Conservation (phyloP, 2,888 invertebrate species). For the Hipparchia sbordonii region DNA sequence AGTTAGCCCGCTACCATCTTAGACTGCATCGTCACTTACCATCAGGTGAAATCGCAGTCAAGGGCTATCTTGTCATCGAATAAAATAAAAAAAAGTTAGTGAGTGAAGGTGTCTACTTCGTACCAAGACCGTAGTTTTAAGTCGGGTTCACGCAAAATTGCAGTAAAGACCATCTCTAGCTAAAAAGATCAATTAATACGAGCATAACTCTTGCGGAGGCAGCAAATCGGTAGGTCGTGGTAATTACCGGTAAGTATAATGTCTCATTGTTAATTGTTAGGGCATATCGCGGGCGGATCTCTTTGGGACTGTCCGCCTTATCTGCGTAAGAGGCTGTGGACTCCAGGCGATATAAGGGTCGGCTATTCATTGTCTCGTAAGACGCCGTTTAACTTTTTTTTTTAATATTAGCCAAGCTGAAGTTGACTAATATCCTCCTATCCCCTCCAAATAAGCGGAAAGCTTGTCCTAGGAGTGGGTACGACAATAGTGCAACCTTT, state of each 20-base stretch:
- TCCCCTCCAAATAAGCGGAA: no score
- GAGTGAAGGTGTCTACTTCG: no score
- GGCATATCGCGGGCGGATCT: constrained; percentile 77
- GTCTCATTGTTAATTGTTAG: constrained; percentile 83
- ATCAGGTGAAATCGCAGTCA: no score
- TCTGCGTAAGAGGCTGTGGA: constrained; percentile 59
- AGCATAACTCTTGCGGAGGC: constrained; percentile 61
- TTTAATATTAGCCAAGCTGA: no score
- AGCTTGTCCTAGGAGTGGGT: no score
- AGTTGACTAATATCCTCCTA: no score
- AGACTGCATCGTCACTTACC: no score
- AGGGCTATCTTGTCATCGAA: no score
- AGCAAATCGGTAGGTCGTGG: constrained; percentile 64
- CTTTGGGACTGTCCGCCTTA: constrained; percentile 73
- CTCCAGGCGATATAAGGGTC: constrained; percentile 50
- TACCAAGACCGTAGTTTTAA: no score
- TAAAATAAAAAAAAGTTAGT: no score
- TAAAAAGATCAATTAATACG: constrained; percentile 16
- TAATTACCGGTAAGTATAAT: constrained; percentile 81
- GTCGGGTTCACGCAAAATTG: not conserved
- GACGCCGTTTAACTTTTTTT: not conserved
- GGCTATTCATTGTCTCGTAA: constrained; percentile 43
- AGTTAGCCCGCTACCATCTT: no score
- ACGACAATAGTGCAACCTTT: no score
- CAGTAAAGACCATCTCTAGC: constrained; percentile 2